Evolutionary conservation across 2,888 invertebrate species (phyloP), one percentile per base, ranked within the genome.

Genomic region (Melinaea menophilus): DNA sequence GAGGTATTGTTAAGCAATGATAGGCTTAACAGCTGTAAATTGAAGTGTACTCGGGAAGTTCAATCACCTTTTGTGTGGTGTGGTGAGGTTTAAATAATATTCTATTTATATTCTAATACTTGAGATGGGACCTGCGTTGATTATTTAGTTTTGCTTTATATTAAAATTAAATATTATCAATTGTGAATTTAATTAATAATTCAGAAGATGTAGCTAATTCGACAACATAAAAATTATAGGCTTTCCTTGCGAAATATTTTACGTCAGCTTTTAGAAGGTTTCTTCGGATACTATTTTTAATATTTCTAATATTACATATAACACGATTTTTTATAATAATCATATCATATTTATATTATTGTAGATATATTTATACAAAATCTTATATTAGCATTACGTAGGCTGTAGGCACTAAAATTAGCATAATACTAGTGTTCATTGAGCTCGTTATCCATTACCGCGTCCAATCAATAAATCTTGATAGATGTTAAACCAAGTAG

Each of bases 401-500:
- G 22, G 22, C 22, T 11, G 9, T 41, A 41, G 33, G 47, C 46
- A 35, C 58, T 45, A 31, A 45, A 59, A 54, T 61, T 58, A 56
- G 54, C 56, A 62, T 41, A 41, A 41, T 41, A 9, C 41, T 9
- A 51, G 22, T 31, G n/a, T 51, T 31, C 31, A 51, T 5, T 9
- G 3, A 1, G 46, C 45, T 5, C 41, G n/a, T 48, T 51, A 13
- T 51, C 61, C 61, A 58, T 46, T 54, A 13, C 45, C n/a, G 51
- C 34, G 4, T 47, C 47, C 41, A 63, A 58, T 61, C 55, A 57
- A 37, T 61, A 54, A 56, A 59, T 65, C 67, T 61, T 62, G 67
- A 69, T 69, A 63, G 63, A 67, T 68, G 73, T 69, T 67, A 67
- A 72, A 69, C 72, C 67, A 71, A 63, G 63, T 71, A 63, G 58